Evolutionary conservation across 2,797 vertebrate genomes (phyloP), one percentile per base, ranked within the genome.

Genomic region (Tarsius wallacei): DNA sequence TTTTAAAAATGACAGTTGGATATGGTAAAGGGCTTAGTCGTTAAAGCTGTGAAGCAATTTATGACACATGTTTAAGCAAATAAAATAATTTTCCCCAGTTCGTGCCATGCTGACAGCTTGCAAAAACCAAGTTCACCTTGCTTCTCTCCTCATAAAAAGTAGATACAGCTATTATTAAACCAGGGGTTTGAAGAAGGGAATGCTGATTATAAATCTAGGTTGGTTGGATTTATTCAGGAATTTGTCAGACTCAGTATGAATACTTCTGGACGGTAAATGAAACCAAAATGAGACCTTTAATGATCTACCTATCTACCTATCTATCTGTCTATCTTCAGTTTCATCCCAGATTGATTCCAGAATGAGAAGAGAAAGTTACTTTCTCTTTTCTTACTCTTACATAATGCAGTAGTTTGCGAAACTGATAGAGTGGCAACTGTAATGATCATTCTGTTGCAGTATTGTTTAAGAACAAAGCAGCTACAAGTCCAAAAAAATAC

Each of bases 121-220:
- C 55, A 94, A 95, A 94, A 94, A 51, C 21, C 36, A 14, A 87
- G 28, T 70, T 81, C 59, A 82, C 59, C n/a, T 95, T 93, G 80
- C 57, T 96, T 70, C 80, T 90, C 16, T 63, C 33, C 59, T 87
- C 68, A 91, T 92, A 88, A 86, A 96, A 97, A 83, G 78, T 51
- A 49, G 55, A 31, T 91, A 42, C 16, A 71, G 80, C 80, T 98
- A 95, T 96, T 96, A 97, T 97, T 96, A 96, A 88, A 64, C 13
- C 64, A 90, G 12, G 51, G n/a, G n/a, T 92, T 97, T 96, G 80
- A 95, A 93, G 22, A 89, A 89, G 51, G 57, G 70, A 84, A 97
- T 91, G 55, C 31, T 94, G 64, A 92, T 73, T 83, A 85, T 87
- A 94, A 95, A 94, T 89, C 66, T 91, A 74, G 76, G 42, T 93